These are phyloP conservation scores for Columba guinea DNA, from an alignment of 2,797 vertebrate genomes.

Conservation along the genomic window DNA sequence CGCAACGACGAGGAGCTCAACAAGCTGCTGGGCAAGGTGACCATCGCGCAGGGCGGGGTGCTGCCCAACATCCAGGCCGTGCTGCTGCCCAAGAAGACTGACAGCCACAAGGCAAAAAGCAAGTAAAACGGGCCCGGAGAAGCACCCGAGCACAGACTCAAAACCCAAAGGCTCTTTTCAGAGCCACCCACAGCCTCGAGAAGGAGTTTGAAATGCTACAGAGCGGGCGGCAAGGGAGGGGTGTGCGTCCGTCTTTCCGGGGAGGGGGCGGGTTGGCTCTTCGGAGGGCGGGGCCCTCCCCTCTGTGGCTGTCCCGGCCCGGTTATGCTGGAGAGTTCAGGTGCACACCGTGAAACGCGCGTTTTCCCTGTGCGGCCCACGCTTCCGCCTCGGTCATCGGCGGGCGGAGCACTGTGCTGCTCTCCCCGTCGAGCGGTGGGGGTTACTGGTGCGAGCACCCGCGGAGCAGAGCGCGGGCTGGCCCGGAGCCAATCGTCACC, in stretches of 20 bases:
- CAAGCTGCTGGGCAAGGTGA: slow-evolving; percentile 88
- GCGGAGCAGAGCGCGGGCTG: not conserved
- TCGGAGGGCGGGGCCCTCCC: not conserved
- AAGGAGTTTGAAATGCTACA: slow-evolving; percentile 83
- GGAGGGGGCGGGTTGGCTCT: no score
- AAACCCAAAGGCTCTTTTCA: not conserved
- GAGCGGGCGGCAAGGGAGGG: slow-evolving; percentile 83
- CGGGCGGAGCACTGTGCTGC: no score
- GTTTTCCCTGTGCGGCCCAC: no score
- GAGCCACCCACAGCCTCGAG: slow-evolving; percentile 42
- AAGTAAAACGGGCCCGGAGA: not conserved
- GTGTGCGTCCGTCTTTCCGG: not conserved
- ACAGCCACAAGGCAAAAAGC: slow-evolving; percentile 77
- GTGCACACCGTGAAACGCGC: no score
- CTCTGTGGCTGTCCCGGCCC: no score
- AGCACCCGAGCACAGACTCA: no score
- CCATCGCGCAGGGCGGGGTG: slow-evolving; percentile 92
- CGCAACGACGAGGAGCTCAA: slow-evolving; percentile 90
- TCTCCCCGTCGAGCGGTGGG: no score
- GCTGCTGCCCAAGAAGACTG: slow-evolving; percentile 91
- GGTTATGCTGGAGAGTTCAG: not conserved
- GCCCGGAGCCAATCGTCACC: no score
- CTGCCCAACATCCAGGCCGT: slow-evolving; percentile 95
- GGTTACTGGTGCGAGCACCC: no score
- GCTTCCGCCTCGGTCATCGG: no score